These are phyloP conservation scores for Momotus momota DNA, from an alignment of 2,797 vertebrate genomes.

Conservation along the genomic window DNA sequence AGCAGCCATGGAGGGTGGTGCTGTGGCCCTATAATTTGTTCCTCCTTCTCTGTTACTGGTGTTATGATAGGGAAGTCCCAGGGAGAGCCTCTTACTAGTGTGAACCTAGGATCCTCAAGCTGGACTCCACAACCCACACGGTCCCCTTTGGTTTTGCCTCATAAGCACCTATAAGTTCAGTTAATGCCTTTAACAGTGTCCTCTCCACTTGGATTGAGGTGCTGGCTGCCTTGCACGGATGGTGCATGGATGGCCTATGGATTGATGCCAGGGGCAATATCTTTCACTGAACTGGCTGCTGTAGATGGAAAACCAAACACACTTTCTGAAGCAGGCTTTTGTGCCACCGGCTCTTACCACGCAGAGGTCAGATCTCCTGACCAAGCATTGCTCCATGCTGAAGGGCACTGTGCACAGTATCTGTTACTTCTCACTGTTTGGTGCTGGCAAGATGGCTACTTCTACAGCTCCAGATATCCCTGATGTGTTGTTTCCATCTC, in stretches of 20 bases:
- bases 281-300: not conserved
- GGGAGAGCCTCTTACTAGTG: not conserved
- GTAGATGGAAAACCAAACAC: not conserved
- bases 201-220: not conserved
- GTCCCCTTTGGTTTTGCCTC: not conserved
- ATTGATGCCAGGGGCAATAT: not conserved
- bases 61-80: not conserved
- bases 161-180: not conserved
- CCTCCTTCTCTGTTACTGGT: not conserved
- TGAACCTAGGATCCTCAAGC: not conserved
- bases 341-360: not conserved
- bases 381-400: not conserved
- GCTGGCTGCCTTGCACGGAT: not conserved
- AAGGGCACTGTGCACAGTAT: not conserved
- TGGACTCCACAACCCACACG: not conserved
- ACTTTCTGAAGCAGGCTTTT: not conserved
- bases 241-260: not conserved
- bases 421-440: not conserved
- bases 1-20: not conserved
- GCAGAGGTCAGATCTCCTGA: not conserved
- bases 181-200: not conserved
- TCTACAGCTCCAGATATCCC: not conserved
- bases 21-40: fast-evolving
- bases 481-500: fast-evolving
- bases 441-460: not conserved